Percentiles rank a stretch among this genome's conserved stretches.
Conservation (phyloP, 2,113 vertebrate species). For the Gorsachius goisagi region DNA sequence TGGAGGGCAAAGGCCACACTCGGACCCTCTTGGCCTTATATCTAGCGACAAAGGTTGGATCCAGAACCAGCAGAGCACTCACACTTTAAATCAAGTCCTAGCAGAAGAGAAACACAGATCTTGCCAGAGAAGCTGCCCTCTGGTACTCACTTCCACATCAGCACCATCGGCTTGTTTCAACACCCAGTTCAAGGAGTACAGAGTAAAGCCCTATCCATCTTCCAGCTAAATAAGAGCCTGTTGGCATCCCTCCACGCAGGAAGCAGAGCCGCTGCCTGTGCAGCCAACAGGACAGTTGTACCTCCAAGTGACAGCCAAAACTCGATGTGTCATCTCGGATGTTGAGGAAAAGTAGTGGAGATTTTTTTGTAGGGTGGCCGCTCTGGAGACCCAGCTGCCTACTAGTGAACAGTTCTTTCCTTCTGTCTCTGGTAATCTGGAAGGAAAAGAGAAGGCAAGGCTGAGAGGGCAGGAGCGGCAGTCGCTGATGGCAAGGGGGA, state of each 20-base stretch:
- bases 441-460: neutral
- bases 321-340: neutral
- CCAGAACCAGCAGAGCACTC: neutral
- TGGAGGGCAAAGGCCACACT: neutral
- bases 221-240: neutral
- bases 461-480: neutral
- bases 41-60: neutral
- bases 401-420: slow-evolving; percentile 95
- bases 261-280: neutral
- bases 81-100: neutral
- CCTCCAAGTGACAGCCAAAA: neutral
- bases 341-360: neutral
- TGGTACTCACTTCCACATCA: neutral
- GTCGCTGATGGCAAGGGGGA: neutral
- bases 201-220: neutral
- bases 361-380: neutral
- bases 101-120: neutral
- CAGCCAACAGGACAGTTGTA: neutral
- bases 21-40: neutral
- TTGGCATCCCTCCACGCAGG: neutral
- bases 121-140: neutral
- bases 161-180: neutral
- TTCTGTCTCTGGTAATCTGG: slow-evolving; percentile 97
- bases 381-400: neutral
- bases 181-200: neutral